Evolutionary conservation across 2,797 vertebrate species (phyloP), one percentile per base, ranked within the genome.

Genomic region (Rousettus madagascariensis): DNA sequence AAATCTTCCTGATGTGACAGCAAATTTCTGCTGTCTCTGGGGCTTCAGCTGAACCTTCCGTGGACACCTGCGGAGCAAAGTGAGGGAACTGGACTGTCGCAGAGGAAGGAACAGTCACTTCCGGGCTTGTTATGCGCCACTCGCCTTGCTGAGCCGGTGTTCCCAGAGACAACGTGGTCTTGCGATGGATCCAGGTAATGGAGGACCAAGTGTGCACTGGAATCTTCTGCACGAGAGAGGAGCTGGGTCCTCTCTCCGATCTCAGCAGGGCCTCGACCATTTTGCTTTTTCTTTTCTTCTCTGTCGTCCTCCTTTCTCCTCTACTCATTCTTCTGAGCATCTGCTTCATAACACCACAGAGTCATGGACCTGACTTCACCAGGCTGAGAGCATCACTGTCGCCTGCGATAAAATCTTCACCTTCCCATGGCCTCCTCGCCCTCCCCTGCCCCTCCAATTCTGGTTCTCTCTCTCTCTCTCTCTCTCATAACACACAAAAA

Each of bases 1-100:
- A 94, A 69, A 85, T 53, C 51, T 38, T 86, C 61, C 85, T 92
- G 22, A 86, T 77, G 17, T 75, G 61, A 80, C 82, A 95, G 95
- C 75, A 96, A 90, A 82, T 61, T 51, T 53, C 68, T 41, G 15
- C 89, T 80, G 75, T 86, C 66, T 92, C 75, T 83, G 49, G 38
- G 30, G 89, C 65, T 96, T 88, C 69, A 10, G 41, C 1, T 16
- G 24, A 82, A 41, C 43, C 24, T 24, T 85, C 74, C 10, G 17
- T 30, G 36, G 61, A 80, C 20, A 80, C 7, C 46, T 86, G 71
- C 30, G 4, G 82, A 83, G 72, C 9, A 78, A 86, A 93, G 30
- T 30, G 20, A 90, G 53, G 75, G 80, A 71, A 78, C 3, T 68
- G 65, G 68, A 41, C 43, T 28, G 82, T 65, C 33, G 61, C 65